Evolutionary conservation across 2,888 invertebrate genomes (phyloP).

Genomic region (Lasius platythorax): DNA sequence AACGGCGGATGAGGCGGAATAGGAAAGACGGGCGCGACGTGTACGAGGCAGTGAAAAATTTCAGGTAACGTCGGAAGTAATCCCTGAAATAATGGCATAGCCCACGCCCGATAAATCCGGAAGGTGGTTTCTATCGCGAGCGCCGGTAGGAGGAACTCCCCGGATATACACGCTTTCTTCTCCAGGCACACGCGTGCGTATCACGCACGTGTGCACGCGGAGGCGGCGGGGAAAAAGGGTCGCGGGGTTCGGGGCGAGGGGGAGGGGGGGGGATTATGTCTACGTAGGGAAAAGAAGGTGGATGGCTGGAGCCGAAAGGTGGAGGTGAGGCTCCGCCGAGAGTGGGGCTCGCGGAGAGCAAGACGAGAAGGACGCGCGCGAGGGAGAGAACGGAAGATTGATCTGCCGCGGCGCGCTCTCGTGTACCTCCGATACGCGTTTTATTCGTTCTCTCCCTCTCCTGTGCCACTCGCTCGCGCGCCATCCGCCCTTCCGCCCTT

Average conservation of each 20-base stretch:
- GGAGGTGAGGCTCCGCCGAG: slow-evolving; percentile 56
- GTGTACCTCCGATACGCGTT: slow-evolving; percentile 73
- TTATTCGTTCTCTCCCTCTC: slow-evolving; percentile 67
- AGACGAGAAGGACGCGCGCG: slow-evolving; percentile 24
- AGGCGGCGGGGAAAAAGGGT: slow-evolving; percentile 5
- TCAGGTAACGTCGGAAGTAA: slow-evolving; percentile 62
- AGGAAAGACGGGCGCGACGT: slow-evolving; percentile 16
- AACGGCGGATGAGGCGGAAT: neutral
- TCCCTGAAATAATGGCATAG: slow-evolving; percentile 75
- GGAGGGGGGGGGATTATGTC: slow-evolving; percentile 29
- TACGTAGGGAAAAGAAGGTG: slow-evolving; percentile 71
- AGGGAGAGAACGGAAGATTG: slow-evolving; percentile 71
- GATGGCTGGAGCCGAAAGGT: slow-evolving; percentile 68
- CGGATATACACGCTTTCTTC: slow-evolving; percentile 68
- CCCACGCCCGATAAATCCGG: slow-evolving; percentile 77
- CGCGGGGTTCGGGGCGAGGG: neutral
- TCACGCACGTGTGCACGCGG: slow-evolving; percentile 69
- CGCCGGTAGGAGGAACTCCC: slow-evolving; percentile 67
- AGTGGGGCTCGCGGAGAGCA: slow-evolving; percentile 55
- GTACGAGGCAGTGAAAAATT: slow-evolving; percentile 69
- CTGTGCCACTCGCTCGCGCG: slow-evolving; percentile 19
- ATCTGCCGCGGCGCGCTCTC: slow-evolving; percentile 65
- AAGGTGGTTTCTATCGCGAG: slow-evolving; percentile 65
- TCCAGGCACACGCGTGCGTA: slow-evolving; percentile 72
- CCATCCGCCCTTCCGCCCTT: slow-evolving; percentile 1